phyloP scores from a whole-genome alignment of 2,888 invertebrate species.

The Lasioglossum marginatum region DNA sequence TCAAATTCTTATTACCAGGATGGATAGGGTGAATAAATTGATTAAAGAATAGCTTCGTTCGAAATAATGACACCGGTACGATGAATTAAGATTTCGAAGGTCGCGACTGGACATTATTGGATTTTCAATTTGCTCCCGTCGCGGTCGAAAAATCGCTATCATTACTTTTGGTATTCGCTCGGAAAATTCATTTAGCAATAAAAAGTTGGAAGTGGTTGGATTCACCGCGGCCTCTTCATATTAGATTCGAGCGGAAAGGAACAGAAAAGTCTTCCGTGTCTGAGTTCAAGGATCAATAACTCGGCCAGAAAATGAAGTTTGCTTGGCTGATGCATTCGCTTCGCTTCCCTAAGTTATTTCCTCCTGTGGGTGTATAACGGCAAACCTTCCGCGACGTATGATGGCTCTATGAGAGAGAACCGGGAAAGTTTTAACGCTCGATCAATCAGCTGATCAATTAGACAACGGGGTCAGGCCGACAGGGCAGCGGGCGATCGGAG shows the following conservation, averaged over 20 bases:
- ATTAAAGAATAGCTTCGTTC: background rate
- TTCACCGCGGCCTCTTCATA: background rate
- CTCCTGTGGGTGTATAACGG: background rate
- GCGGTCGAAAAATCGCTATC: background rate
- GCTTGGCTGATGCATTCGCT: background rate
- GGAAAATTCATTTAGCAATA: background rate
- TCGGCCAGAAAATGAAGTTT: constrained; percentile 7
- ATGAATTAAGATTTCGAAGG: background rate
- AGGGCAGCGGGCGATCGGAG: background rate
- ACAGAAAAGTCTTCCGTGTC: constrained; percentile 13
- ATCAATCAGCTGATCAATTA: constrained; percentile 9
- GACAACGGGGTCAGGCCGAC: background rate
- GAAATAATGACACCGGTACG: background rate
- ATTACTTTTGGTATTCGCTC: background rate
- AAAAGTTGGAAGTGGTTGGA: background rate
- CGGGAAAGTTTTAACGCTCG: background rate
- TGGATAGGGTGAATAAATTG: background rate
- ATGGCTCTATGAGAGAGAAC: constrained; percentile 1
- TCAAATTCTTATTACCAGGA: too few relatives aligned
- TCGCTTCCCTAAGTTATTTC: background rate
- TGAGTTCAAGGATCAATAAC: constrained; percentile 1
- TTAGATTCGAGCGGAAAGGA: background rate
- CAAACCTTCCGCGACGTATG: background rate
- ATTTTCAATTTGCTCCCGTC: background rate
- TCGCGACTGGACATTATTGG: background rate